A percentile compares a stretch with the other conserved stretches of the same genome.
Conservation (phyloP, 2,113 vertebrate species). For the Galemys pyrenaicus region DNA sequence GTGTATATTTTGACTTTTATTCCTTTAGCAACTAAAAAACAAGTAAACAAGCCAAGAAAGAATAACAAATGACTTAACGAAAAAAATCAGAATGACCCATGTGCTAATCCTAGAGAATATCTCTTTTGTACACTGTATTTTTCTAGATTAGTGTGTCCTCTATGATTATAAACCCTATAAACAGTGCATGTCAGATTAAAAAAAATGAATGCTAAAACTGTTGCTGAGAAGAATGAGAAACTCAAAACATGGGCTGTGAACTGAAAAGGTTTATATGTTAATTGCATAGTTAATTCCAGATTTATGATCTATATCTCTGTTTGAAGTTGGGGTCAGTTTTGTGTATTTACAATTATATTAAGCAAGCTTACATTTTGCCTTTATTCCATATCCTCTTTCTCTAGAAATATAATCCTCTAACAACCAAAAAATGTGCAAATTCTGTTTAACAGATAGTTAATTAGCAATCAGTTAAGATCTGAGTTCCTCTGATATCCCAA, state of each 20-base stretch:
- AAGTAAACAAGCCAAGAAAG: conserved; percentile 1
- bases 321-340: conserved; percentile 30
- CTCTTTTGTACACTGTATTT: not conserved
- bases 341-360: conserved; percentile 29
- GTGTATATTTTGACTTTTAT: conserved; percentile 61
- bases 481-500: not conserved
- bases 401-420: not conserved
- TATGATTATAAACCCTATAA: not conserved
- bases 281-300: not conserved
- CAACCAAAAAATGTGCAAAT: not conserved
- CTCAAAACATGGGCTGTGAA: not conserved
- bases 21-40: conserved; percentile 27
- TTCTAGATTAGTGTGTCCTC: not conserved
- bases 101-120: not conserved
- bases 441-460: not conserved
- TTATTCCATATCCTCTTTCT: not conserved
- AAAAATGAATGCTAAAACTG: not conserved
- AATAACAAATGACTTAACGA: not conserved
- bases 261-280: not conserved
- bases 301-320: not conserved
- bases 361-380: not conserved
- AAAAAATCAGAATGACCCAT: not conserved
- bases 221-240: not conserved
- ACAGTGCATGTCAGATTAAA: not conserved
- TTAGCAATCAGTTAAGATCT: not conserved